A percentile compares a stretch with the other conserved stretches of the same genome.
Evolutionary conservation across 2,797 vertebrate species (phyloP).

Genomic region (Sparidentex hasta): DNA sequence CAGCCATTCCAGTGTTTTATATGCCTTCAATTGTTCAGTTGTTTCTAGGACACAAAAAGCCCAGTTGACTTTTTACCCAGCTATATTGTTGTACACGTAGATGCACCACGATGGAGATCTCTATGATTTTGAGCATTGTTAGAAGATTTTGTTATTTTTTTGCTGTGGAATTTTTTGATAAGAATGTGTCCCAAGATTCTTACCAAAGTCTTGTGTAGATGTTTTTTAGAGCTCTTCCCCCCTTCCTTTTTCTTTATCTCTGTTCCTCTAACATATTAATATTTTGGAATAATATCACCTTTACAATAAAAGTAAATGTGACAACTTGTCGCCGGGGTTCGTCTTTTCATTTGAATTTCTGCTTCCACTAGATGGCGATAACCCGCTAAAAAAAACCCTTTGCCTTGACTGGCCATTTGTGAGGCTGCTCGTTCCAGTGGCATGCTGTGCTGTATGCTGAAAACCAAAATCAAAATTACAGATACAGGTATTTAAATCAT

Average conservation of each 20-base stretch:
- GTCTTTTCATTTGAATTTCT: constrained; percentile 55
- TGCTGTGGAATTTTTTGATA: constrained; percentile 85
- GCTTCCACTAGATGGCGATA: constrained; percentile 77
- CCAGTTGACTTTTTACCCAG: constrained; percentile 77
- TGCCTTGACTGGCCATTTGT: constrained; percentile 6
- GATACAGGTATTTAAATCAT: background rate
- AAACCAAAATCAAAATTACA: background rate
- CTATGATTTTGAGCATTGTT: constrained; percentile 81
- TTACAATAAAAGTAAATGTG: constrained; percentile 93
- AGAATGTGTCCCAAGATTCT: constrained; percentile 90
- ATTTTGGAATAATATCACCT: constrained; percentile 97
- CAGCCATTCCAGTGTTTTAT: constrained; percentile 88
- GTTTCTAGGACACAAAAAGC: constrained; percentile 81
- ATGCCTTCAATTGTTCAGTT: constrained; percentile 80
- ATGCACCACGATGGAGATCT: constrained; percentile 77
- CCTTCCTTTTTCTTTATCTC: constrained; percentile 66
- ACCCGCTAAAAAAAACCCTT: background rate
- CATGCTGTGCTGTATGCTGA: constrained; percentile 13
- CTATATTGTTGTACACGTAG: constrained; percentile 80
- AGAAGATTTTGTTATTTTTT: constrained; percentile 75
- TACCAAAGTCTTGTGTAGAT: constrained; percentile 95
- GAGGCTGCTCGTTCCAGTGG: background rate
- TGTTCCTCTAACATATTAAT: constrained; percentile 89
- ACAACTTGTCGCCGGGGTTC: constrained; percentile 73
- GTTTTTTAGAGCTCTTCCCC: constrained; percentile 89